Base-by-base conservation (phyloP, 2,888 invertebrate species). In the Ashinkailepas kermadecensis region DNA sequence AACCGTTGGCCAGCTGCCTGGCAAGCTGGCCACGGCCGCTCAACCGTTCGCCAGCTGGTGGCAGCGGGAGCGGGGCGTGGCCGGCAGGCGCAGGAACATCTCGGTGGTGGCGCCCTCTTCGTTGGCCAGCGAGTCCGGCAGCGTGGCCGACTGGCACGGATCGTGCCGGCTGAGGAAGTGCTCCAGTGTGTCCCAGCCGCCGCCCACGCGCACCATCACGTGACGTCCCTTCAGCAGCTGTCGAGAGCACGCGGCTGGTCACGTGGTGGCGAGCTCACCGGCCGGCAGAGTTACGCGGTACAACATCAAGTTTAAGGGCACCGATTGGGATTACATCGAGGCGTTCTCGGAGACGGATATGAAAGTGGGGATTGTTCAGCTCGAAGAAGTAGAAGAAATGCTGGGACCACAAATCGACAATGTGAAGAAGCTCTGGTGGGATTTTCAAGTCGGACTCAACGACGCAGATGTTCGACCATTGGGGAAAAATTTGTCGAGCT, bases 201-300 rank as follows among this genome's bases (percentile, higher is more conserved):
- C 96, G 83, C 96, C 96, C 81, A 96, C 95, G 86, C 96, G 91
- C 82, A 96, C 96, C 96, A 96, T 96, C 91, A 95, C 95, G 90
- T 96, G 96, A n/a, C 93, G 92, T 81, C 94, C 95, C 88, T 95
- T 95, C 87, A 95, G 90, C 86, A 95, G 88, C 95, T 95, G 90
- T 18, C 11, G 74, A 39, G 39, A 39, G 39, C 39, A 39, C 39
- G 39, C 39, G 39, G 39, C 39, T 39, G 39, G 39, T 39, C 39
- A 39, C 39, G 39, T 39, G 39, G 39, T 39, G 39, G 39, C 39
- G 2, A 39, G 39, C 39, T 39, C 39, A 39, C 39, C 39, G 39
- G 39, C 39, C 39, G 39, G 39, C 39, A 39, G 1, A 4, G 39
- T 39, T 39, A 39, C 4, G 39, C 39, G 39, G 39, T 39, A 39